These are phyloP conservation scores for Eptatretus burgeri DNA, from an alignment of 2,113 vertebrate genomes.

Conservation along the genomic window DNA sequence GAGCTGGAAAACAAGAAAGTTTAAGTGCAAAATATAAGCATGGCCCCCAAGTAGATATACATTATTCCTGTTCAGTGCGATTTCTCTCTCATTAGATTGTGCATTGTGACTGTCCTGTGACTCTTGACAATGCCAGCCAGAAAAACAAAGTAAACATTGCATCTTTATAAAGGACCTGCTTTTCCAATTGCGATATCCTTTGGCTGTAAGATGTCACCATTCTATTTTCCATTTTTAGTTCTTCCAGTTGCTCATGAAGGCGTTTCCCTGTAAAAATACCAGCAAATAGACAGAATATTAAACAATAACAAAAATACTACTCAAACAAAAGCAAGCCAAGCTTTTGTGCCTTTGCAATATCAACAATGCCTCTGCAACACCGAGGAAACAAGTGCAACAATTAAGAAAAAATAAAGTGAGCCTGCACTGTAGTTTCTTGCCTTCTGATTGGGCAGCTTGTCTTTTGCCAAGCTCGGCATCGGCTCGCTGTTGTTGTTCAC, in stretches of 20 bases:
- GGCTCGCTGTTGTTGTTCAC: neutral
- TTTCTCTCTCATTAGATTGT: too few relatives aligned
- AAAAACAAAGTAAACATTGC: too few relatives aligned
- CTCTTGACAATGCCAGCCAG: too few relatives aligned
- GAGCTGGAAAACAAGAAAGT: too few relatives aligned
- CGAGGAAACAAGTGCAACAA: neutral
- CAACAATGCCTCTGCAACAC: neutral
- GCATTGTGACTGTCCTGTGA: too few relatives aligned
- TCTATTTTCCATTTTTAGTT: neutral
- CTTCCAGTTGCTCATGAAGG: constrained; percentile 1
- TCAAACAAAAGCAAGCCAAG: neutral
- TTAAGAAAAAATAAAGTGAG: neutral
- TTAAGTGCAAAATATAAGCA: too few relatives aligned
- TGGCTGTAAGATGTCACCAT: neutral
- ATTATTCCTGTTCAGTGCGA: too few relatives aligned
- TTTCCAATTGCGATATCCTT: too few relatives aligned
- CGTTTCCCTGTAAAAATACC: neutral
- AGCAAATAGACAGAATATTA: neutral
- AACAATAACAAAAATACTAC: neutral
- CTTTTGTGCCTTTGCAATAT: too few relatives aligned
- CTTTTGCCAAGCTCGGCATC: neutral
- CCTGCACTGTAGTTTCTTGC: neutral
- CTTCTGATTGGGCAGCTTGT: neutral
- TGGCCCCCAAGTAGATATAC: too few relatives aligned
- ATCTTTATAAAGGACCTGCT: too few relatives aligned